A percentile compares a stretch with the other conserved stretches of the same genome.
These are phyloP conservation scores for Aplysina aerophoba DNA, from an alignment of 37 sponge, comb jelly and placozoan species.

Conservation along the genomic window DNA sequence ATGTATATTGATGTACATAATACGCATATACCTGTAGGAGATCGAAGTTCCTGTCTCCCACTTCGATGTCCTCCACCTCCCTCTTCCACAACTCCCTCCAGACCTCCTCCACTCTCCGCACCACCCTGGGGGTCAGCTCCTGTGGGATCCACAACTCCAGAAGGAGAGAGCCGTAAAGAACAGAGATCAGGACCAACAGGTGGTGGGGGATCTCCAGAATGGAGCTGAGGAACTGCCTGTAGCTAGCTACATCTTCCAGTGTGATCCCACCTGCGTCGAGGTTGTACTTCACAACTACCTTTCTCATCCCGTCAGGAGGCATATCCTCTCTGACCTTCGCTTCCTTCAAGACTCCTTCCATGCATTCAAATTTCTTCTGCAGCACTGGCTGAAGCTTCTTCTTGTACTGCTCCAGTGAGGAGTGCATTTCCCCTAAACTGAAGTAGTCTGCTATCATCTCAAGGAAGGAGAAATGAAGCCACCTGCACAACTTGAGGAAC, in stretches of 20 bases:
- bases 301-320: background rate
- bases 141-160: background rate
- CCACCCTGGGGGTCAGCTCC: background rate
- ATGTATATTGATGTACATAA: too few relatives aligned
- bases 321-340: too few relatives aligned
- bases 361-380: background rate
- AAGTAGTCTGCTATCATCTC: constrained; percentile 12
- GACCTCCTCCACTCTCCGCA: background rate
- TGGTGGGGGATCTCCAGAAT: constrained; percentile 4
- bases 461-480: background rate
- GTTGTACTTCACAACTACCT: constrained; percentile 8
- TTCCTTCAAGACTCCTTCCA: background rate
- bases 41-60: background rate
- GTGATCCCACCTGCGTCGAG: constrained; percentile 8
- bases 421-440: too few relatives aligned
- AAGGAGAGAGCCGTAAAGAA: background rate
- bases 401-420: constrained; percentile 15
- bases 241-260: background rate
- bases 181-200: background rate
- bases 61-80: background rate
- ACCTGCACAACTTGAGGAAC: background rate
- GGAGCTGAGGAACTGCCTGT: constrained; percentile 30
- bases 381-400: constrained; percentile 16
- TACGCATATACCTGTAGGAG: constrained; percentile 5
- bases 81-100: background rate